Conservation (phyloP, 2,113 vertebrate species). For the Lethenteron camtschaticum region DNA sequence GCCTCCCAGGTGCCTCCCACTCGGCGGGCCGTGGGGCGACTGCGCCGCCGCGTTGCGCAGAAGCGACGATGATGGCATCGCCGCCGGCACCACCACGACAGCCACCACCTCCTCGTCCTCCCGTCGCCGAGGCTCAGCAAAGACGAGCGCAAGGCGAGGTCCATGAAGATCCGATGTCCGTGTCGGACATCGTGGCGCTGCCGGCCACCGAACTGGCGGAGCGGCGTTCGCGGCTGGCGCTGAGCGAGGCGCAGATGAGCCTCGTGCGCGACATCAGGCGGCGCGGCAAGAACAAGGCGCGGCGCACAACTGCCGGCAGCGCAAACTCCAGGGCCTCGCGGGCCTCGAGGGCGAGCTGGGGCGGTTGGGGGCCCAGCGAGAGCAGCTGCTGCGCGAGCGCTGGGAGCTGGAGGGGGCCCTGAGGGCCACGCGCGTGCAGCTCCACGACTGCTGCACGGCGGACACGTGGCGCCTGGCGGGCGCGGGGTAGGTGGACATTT, state of each 20-base stretch:
- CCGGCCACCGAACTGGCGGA: conserved; percentile 70
- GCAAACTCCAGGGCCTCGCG: conserved; percentile 54
- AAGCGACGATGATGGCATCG: too few species aligned
- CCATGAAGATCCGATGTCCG: conserved; percentile 51
- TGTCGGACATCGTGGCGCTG: conserved; percentile 53
- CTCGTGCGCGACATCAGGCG: conserved; percentile 59
- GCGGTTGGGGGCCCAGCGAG: conserved; percentile 29
- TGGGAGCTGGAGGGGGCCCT: too few species aligned
- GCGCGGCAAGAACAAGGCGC: conserved; percentile 78
- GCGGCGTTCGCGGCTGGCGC: conserved; percentile 36
- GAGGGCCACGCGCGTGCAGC: too few species aligned
- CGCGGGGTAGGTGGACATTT: too few species aligned
- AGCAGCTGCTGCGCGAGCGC: conserved; percentile 27
- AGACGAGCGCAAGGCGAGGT: conserved; percentile 38
- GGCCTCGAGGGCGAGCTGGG: conserved; percentile 45
- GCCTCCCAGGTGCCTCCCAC: too few species aligned
- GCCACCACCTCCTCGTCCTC: neutral
- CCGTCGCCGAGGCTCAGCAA: conserved; percentile 26
- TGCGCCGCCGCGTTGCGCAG: too few species aligned
- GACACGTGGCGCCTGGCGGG: too few species aligned
- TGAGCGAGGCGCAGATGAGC: conserved; percentile 43
- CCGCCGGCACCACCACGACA: too few species aligned
- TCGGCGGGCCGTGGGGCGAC: too few species aligned
- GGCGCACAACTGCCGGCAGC: conserved; percentile 61
- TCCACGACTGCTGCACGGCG: too few species aligned